These are phyloP conservation scores for Leucophora obtusa DNA, from an alignment of 2,888 invertebrate species.

Conservation along the genomic window DNA sequence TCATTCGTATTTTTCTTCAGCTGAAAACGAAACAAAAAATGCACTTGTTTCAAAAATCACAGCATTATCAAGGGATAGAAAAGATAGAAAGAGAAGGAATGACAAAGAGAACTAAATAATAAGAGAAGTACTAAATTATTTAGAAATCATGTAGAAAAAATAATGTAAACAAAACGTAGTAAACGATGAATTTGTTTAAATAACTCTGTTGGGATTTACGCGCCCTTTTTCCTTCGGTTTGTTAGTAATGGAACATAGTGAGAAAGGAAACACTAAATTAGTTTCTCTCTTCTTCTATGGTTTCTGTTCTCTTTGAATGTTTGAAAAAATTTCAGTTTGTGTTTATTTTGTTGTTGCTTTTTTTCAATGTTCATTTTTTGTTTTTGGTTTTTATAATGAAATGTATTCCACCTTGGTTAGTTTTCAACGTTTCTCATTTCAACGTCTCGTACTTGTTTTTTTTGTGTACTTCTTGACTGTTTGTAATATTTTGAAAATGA, in stretches of 20 bases:
- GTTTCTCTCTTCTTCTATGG: neutral
- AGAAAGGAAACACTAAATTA: neutral
- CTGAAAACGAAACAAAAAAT: neutral
- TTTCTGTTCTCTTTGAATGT: neutral
- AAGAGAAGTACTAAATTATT: neutral
- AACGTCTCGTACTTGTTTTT: neutral
- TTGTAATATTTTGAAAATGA: constrained; percentile 53
- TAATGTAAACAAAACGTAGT: constrained; percentile 44
- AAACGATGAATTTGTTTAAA: neutral
- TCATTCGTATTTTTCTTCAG: neutral
- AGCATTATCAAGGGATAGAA: neutral
- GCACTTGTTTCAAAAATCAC: neutral
- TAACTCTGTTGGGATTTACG: constrained; percentile 18
- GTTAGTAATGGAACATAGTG: constrained; percentile 12
- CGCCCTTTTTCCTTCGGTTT: constrained; percentile 40
- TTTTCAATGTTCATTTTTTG: neutral
- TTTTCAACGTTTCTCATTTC: constrained; percentile 1
- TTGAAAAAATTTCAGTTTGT: too few relatives aligned
- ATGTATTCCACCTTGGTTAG: neutral
- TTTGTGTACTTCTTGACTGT: constrained; percentile 40
- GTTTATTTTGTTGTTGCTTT: neutral
- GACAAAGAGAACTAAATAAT: neutral
- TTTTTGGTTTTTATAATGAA: constrained; percentile 1
- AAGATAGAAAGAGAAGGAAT: neutral
- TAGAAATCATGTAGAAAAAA: too few relatives aligned